Evolutionary conservation across 2,113 vertebrate species (phyloP), one percentile per base, ranked within the genome.

Genomic region (Tenrec ecaudatus): DNA sequence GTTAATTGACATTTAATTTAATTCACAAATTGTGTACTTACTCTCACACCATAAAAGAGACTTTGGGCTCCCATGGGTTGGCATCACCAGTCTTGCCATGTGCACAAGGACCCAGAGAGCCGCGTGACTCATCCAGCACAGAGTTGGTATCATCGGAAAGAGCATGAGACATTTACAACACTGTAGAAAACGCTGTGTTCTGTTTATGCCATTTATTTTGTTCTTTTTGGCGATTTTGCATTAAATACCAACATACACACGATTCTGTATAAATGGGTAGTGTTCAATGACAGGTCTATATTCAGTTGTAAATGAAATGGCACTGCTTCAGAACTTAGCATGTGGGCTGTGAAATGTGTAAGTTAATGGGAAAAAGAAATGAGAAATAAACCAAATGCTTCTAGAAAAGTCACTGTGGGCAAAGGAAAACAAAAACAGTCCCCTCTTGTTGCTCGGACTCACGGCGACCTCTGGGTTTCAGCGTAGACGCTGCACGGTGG

Each of bases 271-370:
- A 85, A 86, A 80, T 27, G 14, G 82, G 33, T 40, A 78, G 31
- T 79, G n/a, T 58, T 91, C 91, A 91, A 47, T 82, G 66, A 88
- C 69, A 91, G 64, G 47, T 81, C 87, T 95, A 71, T 62, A 88
- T 88, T 93, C 57, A 38, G 69, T 33, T 94, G 66, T 91, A 76
- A 91, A 82, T 91, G 82, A 92, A 95, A 91, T 75, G 85, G 19
- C 86, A 91, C 53, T 80, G 31, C 57, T 96, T 94, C 83, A 58
- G 77, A 77, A 78, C 57, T 90, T 73, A 58, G 22, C 16, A 27
- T 60, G 92, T 90, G 75, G 58, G 31, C 33, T 88, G 40, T 94
- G 82, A 92, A 94, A 93, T 71, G 88, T 86, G 29, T 71, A 91
- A 79, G 47, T 66, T 75, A 96, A 83, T 80, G 76, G 57, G 69